Percentiles rank a stretch among this genome's conserved stretches.
phyloP scores from a whole-genome alignment of 1,140 invertebrate genomes.

The Brachystomella parvula region DNA sequence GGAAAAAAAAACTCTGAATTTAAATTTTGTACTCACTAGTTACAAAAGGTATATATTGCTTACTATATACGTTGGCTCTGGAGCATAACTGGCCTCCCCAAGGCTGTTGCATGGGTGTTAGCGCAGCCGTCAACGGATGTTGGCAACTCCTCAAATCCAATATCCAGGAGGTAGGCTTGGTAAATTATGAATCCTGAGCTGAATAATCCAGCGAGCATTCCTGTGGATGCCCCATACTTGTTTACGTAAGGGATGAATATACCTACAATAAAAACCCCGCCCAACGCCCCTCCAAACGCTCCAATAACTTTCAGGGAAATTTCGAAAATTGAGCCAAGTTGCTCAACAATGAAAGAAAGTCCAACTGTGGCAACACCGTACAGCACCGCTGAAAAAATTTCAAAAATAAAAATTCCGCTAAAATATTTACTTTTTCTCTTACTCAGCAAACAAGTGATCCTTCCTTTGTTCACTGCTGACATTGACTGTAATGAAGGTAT shows the following conservation, averaged over 20 bases:
- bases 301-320: conserved; percentile 44
- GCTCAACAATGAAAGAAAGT: conserved; percentile 29
- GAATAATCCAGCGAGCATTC: neutral
- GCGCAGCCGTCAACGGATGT: neutral
- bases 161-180: neutral
- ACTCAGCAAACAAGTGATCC: neutral
- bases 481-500: neutral
- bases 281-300: conserved; percentile 25
- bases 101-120: neutral
- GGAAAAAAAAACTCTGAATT: too few species aligned
- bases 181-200: neutral
- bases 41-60: too few species aligned
- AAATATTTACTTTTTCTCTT: too few species aligned
- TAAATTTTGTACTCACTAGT: too few species aligned
- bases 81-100: too few species aligned
- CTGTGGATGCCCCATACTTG: conserved; percentile 12
- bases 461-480: neutral
- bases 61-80: too few species aligned
- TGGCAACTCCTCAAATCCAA: neutral
- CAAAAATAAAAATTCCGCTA: too few species aligned
- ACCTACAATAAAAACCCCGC: conserved; percentile 25
- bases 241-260: conserved; percentile 30
- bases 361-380: conserved; percentile 32
- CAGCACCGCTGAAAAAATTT: conserved; percentile 19
- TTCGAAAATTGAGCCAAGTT: conserved; percentile 39